Evolutionary conservation across 2,888 invertebrate genomes (phyloP).

Genomic region (Steromphala cineraria): DNA sequence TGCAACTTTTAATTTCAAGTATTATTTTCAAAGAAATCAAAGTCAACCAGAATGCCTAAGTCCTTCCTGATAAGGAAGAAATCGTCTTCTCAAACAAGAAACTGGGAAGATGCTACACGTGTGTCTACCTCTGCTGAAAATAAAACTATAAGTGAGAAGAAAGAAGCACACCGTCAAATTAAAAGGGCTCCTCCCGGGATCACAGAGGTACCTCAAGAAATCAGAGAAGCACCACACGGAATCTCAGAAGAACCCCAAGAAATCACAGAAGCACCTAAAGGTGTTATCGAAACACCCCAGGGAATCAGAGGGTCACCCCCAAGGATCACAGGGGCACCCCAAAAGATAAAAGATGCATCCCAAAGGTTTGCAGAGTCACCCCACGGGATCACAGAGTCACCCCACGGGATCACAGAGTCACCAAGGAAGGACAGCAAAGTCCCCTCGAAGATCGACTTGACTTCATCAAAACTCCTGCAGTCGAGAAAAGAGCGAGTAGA

Average conservation of each 20-base stretch:
- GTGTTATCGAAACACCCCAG: too few species aligned
- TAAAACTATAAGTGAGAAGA: background rate
- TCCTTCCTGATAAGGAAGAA: slow-evolving; percentile 36
- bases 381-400: too few species aligned
- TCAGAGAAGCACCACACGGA: background rate
- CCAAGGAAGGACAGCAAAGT: too few species aligned
- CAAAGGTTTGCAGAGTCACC: too few species aligned
- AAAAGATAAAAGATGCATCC: background rate
- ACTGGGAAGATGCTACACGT: background rate
- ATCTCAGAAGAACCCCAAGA: too few species aligned
- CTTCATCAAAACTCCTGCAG: too few species aligned
- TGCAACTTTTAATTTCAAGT: background rate
- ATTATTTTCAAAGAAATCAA: background rate
- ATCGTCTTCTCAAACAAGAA: background rate
- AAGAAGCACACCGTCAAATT: too few species aligned
- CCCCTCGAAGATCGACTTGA: too few species aligned
- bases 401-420: too few species aligned
- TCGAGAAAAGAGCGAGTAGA: too few species aligned
- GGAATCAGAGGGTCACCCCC: too few species aligned
- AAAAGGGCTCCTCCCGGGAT: background rate
- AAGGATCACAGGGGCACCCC: background rate
- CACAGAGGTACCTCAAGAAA: background rate
- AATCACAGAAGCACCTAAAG: background rate
- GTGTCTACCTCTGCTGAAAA: background rate
- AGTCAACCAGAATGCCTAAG: slow-evolving; percentile 29